Evolutionary conservation across 2,113 vertebrate species (phyloP).

Genomic region (Corapipo altera): DNA sequence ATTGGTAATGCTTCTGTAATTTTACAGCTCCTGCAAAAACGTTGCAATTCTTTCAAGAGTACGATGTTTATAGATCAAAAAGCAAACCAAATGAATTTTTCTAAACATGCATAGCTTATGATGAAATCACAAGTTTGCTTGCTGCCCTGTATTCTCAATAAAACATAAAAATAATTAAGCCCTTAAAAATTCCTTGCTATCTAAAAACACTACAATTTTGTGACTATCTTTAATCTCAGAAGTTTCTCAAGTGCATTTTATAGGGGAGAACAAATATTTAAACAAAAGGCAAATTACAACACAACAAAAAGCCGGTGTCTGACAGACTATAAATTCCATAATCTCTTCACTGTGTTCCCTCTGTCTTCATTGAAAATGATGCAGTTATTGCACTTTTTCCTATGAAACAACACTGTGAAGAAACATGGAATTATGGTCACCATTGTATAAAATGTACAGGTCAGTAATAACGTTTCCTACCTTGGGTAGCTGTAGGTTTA

Average conservation of each 20-base stretch:
- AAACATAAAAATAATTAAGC: background rate
- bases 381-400: background rate
- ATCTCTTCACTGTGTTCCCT: background rate
- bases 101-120: background rate
- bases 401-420: background rate
- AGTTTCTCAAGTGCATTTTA: background rate
- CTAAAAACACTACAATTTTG: background rate
- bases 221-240: background rate
- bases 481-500: conserved; percentile 49
- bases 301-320: background rate
- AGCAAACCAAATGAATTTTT: background rate
- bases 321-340: background rate
- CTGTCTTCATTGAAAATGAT: background rate
- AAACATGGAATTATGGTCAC: background rate
- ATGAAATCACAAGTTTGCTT: background rate
- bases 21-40: background rate
- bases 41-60: background rate
- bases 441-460: background rate
- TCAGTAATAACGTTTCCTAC: conserved; percentile 43
- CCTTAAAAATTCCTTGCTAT: background rate
- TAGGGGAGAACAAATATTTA: background rate
- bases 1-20: background rate
- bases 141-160: background rate
- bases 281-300: background rate
- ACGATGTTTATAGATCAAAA: background rate